Evolutionary conservation across 2,797 vertebrate genomes (phyloP), one percentile per base, ranked within the genome.

Genomic region (Garrulus glandarius): DNA sequence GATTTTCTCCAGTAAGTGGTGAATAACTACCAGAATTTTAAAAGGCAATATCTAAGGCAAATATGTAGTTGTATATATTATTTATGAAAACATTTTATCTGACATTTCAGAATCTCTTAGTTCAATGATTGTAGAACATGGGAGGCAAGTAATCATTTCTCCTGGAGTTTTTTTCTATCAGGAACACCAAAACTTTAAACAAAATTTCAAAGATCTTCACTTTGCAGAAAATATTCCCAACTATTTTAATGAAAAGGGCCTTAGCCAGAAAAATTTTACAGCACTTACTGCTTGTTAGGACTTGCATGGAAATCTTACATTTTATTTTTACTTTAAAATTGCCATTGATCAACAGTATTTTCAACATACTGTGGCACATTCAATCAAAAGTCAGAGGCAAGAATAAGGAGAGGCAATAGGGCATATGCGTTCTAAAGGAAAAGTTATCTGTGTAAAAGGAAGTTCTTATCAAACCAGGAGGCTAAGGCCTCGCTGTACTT

Each of bases 21-120:
- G 68, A 93, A 89, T 76, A 89, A 47, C 61, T 69, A 82, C 43
- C 6, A 7, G 68, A 93, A 92, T 84, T 84, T 93, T 90, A 80
- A 96, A 92, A 92, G 36, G 70, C 11, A 24, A 20, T 93, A 91
- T 69, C 57, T 94, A 84, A 93, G 57, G 44, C 46, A 94, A 95
- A 95, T 93, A 90, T 76, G 37, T 70, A 92, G 78, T 77, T 91
- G 22, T 90, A 91, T 96, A 80, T 88, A 96, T 96, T 95, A 96
- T 95, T 97, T 96, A 97, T 92, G 65, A 93, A 94, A 92, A 85
- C 16, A 78, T 86, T 96, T 91, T 81, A 50, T 71, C 64, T 96
- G 90, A 88, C 68, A 92, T 95, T 87, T 93, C 91, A 37, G n/a
- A 39, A 57, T 92, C 50, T 89, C 18, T 86, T 90, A 91, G 55